Percentiles rank a stretch among this genome's conserved stretches.
These are phyloP conservation scores for Nemoura dubitans DNA, from an alignment of 2,888 invertebrate species.

Conservation along the genomic window DNA sequence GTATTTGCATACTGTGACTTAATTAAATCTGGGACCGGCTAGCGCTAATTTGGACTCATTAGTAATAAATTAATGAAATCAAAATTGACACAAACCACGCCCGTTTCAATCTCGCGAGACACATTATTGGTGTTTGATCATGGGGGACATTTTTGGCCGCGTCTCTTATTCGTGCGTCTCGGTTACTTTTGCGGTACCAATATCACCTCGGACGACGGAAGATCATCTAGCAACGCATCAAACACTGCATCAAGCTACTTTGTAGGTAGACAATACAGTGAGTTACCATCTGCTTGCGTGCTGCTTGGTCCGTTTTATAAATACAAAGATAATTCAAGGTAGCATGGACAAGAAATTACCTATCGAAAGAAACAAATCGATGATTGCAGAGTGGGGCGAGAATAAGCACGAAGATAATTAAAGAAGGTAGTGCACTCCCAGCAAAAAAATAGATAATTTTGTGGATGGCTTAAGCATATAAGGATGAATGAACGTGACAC, in stretches of 20 bases:
- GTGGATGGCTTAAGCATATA: not conserved
- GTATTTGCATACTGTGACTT: not conserved
- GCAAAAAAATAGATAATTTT: not conserved
- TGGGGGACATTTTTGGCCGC: too few relatives aligned
- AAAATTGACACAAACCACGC: not conserved
- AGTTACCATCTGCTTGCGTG: not conserved
- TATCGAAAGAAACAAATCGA: constrained; percentile 4
- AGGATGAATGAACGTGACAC: not conserved
- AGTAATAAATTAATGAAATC: not conserved
- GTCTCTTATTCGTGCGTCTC: too few relatives aligned
- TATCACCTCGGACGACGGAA: too few relatives aligned
- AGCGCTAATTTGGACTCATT: not conserved
- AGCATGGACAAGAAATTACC: not conserved
- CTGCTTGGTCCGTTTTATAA: not conserved
- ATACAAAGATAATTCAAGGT: not conserved
- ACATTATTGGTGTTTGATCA: not conserved
- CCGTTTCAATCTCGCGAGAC: not conserved
- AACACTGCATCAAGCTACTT: too few relatives aligned
- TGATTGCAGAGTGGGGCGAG: not conserved
- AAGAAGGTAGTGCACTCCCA: too few relatives aligned
- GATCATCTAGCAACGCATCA: too few relatives aligned
- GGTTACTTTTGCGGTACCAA: too few relatives aligned
- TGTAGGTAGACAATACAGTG: too few relatives aligned
- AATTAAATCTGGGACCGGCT: not conserved
- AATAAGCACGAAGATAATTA: not conserved